Evolutionary conservation across 2,888 invertebrate genomes (phyloP), one percentile per base, ranked within the genome.

Genomic region (Heliconius cydno): DNA sequence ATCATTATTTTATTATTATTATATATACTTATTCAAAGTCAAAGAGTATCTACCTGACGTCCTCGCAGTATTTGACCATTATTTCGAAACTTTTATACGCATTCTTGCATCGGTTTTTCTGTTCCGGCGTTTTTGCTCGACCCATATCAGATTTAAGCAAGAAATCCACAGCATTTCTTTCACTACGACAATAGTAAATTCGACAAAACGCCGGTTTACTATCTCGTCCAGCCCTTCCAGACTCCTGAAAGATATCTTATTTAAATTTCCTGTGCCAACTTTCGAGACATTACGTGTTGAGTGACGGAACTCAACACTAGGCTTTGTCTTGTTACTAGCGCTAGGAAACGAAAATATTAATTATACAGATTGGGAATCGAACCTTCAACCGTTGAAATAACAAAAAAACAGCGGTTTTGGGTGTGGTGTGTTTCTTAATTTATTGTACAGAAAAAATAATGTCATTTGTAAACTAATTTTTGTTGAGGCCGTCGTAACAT

Each of bases 221-320:
- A 92, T 99, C 99, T 84, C 99, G 96, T 0, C 99, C 99, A 15
- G 99, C 99, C 87, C 99, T 96, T 1, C 99, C 99, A 0, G 98
- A 98, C 94, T 99, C 99, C 96, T 99, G 97, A 73, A 80, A 83
- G 25, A 15, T 34, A 38, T 10, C 6, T 74, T 41, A 25, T 63
- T 60, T n/a, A 25, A n/a, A 60, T n/a, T n/a, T 66, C 7, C 28
- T 28, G 4, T 46, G 10, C n/a, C 60, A 60, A n/a, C n/a, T 22
- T 60, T 60, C n/a, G 10, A n/a, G 60, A 60, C n/a, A 60, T n/a
- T n/a, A n/a, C 1, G n/a, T n/a, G 57, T 57, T n/a, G n/a, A n/a
- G 60, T 22, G 22, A 10, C n/a, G 10, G 3, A 60, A 10, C 1
- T 60, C 57, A 60, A 60, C 1, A n/a, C 10, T n/a, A 22, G 22